Evolutionary conservation across 1,140 invertebrate species (phyloP).

Genomic region (Olivierus martensii): DNA sequence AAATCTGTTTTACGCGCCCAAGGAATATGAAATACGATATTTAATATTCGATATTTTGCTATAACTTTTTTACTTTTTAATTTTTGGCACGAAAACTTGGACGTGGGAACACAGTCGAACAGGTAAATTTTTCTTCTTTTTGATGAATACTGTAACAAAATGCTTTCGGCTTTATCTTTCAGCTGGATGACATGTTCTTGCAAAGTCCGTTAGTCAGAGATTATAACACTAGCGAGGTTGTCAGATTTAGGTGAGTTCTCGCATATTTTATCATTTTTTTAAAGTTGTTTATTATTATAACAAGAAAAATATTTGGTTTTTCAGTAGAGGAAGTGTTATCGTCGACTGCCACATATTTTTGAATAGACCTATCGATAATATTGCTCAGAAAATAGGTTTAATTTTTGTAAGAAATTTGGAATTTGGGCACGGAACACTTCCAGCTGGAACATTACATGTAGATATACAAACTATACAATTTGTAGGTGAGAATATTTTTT

Average conservation of each 20-base stretch:
- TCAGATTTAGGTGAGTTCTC: background rate
- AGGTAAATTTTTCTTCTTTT: no score
- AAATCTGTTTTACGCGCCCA: no score
- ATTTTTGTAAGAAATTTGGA: slow-evolving; percentile 13
- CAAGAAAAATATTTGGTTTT: background rate
- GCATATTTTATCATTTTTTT: background rate
- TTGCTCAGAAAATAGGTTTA: slow-evolving; percentile 12
- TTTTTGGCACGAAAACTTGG: no score
- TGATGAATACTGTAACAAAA: no score
- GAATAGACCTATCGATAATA: slow-evolving; percentile 5
- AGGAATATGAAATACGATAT: no score
- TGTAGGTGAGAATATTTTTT: slow-evolving; percentile 5
- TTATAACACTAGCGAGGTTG: slow-evolving; percentile 1
- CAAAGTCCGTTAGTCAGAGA: slow-evolving; percentile 1
- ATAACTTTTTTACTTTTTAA: no score
- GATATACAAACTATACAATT: slow-evolving; percentile 18
- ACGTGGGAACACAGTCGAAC: no score
- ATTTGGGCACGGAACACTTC: slow-evolving; percentile 14
- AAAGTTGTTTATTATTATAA: background rate
- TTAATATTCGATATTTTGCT: no score
- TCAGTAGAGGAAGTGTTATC: slow-evolving; percentile 14
- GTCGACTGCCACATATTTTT: slow-evolving; percentile 6
- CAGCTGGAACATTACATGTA: slow-evolving; percentile 13
- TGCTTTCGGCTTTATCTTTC: no score
- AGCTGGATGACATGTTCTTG: slow-evolving; percentile 8